Evolutionary conservation across 2,797 vertebrate species (phyloP).

Genomic region (Cirrhinus molitorella): DNA sequence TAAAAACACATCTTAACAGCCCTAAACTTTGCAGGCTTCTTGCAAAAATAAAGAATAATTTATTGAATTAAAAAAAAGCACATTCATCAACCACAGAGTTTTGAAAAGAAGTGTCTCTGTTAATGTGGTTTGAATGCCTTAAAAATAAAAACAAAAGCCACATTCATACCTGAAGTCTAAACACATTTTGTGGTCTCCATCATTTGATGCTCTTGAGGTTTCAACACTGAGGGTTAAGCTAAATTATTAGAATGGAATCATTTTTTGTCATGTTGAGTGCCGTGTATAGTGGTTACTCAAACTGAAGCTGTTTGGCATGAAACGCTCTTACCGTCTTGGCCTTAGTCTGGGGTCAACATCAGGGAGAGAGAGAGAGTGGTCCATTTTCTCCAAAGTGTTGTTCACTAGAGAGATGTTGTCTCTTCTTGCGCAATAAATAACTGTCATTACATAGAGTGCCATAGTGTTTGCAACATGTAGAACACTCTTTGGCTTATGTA

Average conservation of each 20-base stretch:
- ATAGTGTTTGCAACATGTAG: slow-evolving; percentile 69
- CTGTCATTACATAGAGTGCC: slow-evolving; percentile 78
- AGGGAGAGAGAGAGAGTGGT: slow-evolving; percentile 77
- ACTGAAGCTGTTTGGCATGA: slow-evolving; percentile 67
- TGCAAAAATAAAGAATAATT: background rate
- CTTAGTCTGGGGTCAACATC: slow-evolving; percentile 60
- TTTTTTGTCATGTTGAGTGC: slow-evolving; percentile 62
- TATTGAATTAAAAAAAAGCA: background rate
- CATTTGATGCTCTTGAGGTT: slow-evolving; percentile 59
- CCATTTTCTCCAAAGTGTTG: slow-evolving; percentile 84
- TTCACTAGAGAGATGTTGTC: slow-evolving; percentile 79
- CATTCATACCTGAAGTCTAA: background rate
- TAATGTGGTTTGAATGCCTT: background rate
- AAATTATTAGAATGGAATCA: slow-evolving; percentile 62
- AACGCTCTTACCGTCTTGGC: slow-evolving; percentile 77
- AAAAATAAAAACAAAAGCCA: slow-evolving; percentile 16
- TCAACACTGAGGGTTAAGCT: slow-evolving; percentile 51
- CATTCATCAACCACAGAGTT: background rate
- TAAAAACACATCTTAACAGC: background rate
- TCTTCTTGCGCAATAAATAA: slow-evolving; percentile 76
- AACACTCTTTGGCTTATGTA: slow-evolving; percentile 53
- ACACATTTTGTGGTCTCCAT: slow-evolving; percentile 13
- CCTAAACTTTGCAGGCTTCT: background rate
- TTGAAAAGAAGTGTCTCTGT: background rate
- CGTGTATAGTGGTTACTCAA: slow-evolving; percentile 57